Base-by-base conservation (phyloP, 2,113 vertebrate genomes). In the Hippocampus guttulatus region DNA sequence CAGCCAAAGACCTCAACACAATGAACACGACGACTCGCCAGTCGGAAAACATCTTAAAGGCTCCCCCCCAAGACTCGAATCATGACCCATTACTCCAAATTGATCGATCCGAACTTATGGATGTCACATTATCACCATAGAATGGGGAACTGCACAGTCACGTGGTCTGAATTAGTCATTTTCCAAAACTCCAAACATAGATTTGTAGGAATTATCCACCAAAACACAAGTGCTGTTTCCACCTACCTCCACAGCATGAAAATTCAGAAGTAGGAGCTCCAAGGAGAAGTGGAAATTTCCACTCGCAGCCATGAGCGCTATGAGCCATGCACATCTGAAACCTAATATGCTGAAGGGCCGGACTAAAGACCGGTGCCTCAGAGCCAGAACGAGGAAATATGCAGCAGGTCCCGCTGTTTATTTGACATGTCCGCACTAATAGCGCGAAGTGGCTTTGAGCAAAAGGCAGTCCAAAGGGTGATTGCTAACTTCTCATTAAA, bases 201-300 rank as follows among this genome's bases (percentile, higher is more conserved):
- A 47, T 18, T 43, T 41, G 11, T 3, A 47, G n/a, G 21, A 25
- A 83, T 73, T 38, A 70, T 40, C 14, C 15, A 38, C 7, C 43
- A 45, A 69, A 23, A 61, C 20, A 12, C 2, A 40, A 25, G 30
- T 63, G 1, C 45, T 9, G 23, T 25, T 65, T 45, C 41, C 41
- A 47, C 64, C 41, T 18, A 65, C 11, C 63, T 43, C 64, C n/a
- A 25, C 8, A 47, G n/a, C 15, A 25, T 65, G 21, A 38, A 38
- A 38, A 38, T 45, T 65, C 64, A 65, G 23, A 47, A 47, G 43
- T 45, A 27, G n/a, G 9, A 57, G 38, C 33, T 21, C 52, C 18
- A 41, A 41, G 16, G 71, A 84, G 82, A 88, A 87, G 88, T 91
- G 92, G 92, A 93, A 92, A 91, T 91, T 93, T 93, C 91, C 92